These are phyloP conservation scores for Leptinotarsa juncta DNA, from an alignment of 2,888 invertebrate species.

Conservation along the genomic window DNA sequence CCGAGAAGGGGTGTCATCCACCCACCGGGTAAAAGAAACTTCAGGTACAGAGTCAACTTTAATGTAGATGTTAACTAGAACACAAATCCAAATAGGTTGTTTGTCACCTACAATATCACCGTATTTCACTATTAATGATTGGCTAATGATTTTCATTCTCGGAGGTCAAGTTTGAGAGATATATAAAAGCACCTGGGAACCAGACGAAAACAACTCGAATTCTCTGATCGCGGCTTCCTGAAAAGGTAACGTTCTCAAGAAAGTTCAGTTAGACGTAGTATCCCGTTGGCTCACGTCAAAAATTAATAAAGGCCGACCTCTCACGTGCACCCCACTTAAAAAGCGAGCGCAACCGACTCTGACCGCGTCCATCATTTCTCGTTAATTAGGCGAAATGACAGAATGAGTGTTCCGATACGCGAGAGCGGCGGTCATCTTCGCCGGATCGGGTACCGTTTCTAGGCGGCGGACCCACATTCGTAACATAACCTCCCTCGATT, in stretches of 20 bases:
- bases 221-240: conserved; percentile 1
- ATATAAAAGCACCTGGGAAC: too few species aligned
- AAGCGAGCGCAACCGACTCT: conserved; percentile 27
- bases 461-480: neutral
- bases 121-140: too few species aligned
- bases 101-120: too few species aligned
- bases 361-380: conserved; percentile 27
- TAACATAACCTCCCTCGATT: too few species aligned
- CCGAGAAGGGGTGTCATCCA: too few species aligned
- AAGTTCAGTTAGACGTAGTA: conserved; percentile 10
- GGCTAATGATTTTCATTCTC: too few species aligned
- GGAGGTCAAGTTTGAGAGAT: too few species aligned
- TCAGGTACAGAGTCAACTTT: too few species aligned
- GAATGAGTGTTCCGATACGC: conserved; percentile 17
- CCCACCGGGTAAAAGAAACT: too few species aligned
- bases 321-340: conserved; percentile 34
- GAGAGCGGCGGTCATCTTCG: conserved; percentile 6
- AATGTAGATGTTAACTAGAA: too few species aligned
- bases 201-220: neutral
- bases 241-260: conserved; percentile 12
- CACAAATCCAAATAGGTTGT: too few species aligned
- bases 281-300: conserved; percentile 23
- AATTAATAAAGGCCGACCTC: conserved; percentile 28
- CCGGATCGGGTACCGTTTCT: conserved; percentile 2
- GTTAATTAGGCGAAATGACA: conserved; percentile 23